A percentile compares a stretch with the other conserved stretches of the same genome.
Evolutionary conservation across 1,140 invertebrate species (phyloP).

Genomic region (Agrypnia vestita): DNA sequence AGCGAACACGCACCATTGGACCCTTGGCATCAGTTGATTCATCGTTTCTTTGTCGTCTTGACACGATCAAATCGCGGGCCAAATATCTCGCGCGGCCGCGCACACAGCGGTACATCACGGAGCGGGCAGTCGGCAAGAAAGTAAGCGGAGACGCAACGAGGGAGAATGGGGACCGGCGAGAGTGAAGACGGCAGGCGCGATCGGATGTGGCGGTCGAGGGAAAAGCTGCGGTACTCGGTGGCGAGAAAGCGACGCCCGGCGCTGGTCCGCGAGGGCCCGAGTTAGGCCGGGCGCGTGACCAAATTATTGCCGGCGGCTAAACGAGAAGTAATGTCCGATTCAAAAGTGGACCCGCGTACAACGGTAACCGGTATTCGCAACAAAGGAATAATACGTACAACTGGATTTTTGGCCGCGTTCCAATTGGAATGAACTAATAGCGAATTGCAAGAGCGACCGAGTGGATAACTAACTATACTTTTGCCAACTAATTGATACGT

Average conservation of each 20-base stretch:
- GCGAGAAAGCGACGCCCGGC: neutral
- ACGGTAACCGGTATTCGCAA: conserved; percentile 29
- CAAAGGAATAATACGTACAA: conserved; percentile 28
- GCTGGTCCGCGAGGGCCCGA: neutral
- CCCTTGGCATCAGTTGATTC: no score
- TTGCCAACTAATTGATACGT: neutral
- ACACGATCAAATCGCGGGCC: no score
- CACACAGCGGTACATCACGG: no score
- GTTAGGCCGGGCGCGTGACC: neutral
- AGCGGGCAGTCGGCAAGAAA: no score
- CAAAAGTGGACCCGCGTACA: neutral
- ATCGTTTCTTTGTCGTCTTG: no score
- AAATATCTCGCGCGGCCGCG: no score
- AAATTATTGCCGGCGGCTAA: neutral
- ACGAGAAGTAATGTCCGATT: neutral
- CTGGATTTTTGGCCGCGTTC: conserved; percentile 1
- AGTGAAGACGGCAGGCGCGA: neutral
- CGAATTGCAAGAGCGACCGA: neutral
- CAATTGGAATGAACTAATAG: conserved; percentile 17
- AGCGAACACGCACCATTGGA: no score
- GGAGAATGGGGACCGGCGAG: neutral
- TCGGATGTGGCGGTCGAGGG: neutral
- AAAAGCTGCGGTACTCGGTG: neutral
- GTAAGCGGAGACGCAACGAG: no score
- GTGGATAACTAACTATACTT: neutral